Evolutionary conservation across 2,113 vertebrate species (phyloP), one percentile per base, ranked within the genome.

Genomic region (Eupsittula cactorum): DNA sequence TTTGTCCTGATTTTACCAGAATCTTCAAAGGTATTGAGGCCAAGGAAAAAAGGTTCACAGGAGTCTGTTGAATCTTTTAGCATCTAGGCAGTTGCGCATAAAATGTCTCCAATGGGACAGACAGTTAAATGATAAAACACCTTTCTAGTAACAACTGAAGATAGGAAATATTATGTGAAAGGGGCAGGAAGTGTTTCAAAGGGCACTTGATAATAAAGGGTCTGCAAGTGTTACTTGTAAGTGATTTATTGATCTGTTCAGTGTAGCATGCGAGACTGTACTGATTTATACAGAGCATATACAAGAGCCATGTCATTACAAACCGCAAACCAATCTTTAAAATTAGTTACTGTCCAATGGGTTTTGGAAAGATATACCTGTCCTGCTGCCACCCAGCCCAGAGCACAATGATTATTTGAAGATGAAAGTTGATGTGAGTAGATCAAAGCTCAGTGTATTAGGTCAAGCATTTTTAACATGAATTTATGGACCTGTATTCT

Each of bases 171-270:
- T 76, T 87, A 73, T 80, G 81, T 92, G 96, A 96, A 91, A 80
- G 84, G 70, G 77, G 81, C 67, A 95, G 91, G 91, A 95, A 91
- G 59, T 80, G 89, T 94, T 96, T 93, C 74, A 96, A 96, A 94
- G 93, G 91, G 91, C 89, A 86, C 57, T 87, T 92, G 91, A 92
- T 96, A 94, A 95, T 89, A 91, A 96, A 96, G 55, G 93, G 81
- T 92, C 83, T 92, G 78, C 50, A 63, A 89, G 88, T 79, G 70
- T 86, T 92, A 49, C 74, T 76, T 70, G 55, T 78, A 90, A 92
- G 93, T 82, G 94, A 96, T 93, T 91, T 96, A 97, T 97, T 85
- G 96, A 97, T 93, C 82, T 93, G 86, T 69, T 92, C 96, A 87
- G 62, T 53, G 96, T 60, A 87, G 92, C 92, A 74, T 94, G 91